These are phyloP conservation scores for Rhagologus leucostigma DNA, from an alignment of 2,113 vertebrate species.

Conservation along the genomic window DNA sequence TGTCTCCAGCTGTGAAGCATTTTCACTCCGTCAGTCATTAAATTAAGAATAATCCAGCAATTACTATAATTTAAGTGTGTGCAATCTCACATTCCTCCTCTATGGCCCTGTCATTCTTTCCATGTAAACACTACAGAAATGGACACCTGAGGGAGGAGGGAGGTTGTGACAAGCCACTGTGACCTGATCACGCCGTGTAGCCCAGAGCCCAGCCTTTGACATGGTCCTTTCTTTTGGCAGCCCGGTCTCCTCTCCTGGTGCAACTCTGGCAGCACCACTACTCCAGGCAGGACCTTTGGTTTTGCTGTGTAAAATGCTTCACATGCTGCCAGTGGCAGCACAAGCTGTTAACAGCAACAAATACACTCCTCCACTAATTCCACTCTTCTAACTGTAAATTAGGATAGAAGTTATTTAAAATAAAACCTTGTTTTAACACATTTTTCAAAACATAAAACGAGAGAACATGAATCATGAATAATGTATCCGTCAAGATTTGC, in stretches of 20 bases:
- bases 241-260: not conserved
- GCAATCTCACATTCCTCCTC: not conserved
- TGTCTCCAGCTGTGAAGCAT: not conserved
- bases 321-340: not conserved
- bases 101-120: not conserved
- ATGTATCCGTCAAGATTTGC: not conserved
- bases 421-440: constrained; percentile 40
- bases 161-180: not conserved
- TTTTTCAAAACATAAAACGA: not conserved
- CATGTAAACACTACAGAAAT: not conserved
- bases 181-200: not conserved
- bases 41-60: not conserved
- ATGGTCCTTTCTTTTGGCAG: not conserved
- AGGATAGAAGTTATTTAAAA: constrained; percentile 27
- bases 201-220: not conserved
- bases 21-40: not conserved
- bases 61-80: not conserved
- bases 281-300: not conserved
- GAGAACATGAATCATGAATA: constrained; percentile 20
- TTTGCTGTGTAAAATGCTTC: not conserved
- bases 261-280: not conserved
- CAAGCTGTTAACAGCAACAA: not conserved
- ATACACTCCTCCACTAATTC: not conserved
- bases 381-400: not conserved
- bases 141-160: not conserved